phyloP scores from a whole-genome alignment of 1,140 invertebrate genomes.

The Eumaeus atala region DNA sequence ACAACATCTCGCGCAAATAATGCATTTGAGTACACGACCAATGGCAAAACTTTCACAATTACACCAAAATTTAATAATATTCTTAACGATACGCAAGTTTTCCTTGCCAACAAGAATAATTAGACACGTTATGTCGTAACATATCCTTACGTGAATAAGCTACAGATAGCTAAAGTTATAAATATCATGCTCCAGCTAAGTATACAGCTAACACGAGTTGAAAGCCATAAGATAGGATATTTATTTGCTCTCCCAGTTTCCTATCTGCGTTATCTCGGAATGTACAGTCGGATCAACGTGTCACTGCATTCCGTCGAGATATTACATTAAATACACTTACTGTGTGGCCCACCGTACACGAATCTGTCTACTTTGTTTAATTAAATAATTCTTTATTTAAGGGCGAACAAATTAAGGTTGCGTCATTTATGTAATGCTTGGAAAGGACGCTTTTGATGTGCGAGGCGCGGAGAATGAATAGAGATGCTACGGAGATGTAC shows the following conservation, averaged over 20 bases:
- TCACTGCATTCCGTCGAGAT: not conserved
- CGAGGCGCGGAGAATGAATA: constrained; percentile 17
- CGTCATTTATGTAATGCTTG: constrained; percentile 14
- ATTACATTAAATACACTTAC: constrained; percentile 13
- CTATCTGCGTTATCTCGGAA: constrained; percentile 2
- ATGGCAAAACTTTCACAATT: no score
- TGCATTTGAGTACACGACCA: no score
- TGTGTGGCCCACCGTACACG: constrained; percentile 13
- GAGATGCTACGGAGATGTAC: constrained; percentile 1
- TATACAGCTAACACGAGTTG: no score
- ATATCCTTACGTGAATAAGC: no score
- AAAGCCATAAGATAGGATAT: not conserved
- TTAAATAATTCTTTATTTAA: constrained; percentile 24
- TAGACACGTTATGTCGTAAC: no score
- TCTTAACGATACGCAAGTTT: no score
- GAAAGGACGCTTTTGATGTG: constrained; percentile 2
- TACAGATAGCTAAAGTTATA: no score
- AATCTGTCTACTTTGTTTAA: constrained; percentile 23
- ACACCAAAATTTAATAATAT: no score
- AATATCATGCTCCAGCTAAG: no score
- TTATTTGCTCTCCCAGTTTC: constrained; percentile 3
- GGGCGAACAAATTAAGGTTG: constrained; percentile 25
- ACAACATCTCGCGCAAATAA: no score
- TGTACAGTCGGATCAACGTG: no score
- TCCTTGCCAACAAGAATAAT: no score